phyloP scores from a whole-genome alignment of 2,888 invertebrate genomes.

The Trachelus tabidus region DNA sequence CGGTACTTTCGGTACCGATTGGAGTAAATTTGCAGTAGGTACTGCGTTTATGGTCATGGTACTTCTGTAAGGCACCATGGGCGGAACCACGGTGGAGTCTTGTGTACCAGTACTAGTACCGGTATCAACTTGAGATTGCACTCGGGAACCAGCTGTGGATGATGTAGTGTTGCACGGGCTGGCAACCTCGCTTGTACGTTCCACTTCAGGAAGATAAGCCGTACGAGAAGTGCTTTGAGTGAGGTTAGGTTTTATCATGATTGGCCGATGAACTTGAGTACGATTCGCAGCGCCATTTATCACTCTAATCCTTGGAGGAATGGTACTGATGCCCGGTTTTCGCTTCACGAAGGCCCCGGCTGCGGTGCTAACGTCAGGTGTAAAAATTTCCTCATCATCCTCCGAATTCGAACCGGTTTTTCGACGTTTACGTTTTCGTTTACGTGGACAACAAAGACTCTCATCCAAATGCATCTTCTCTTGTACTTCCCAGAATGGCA shows the following conservation, averaged over 20 bases:
- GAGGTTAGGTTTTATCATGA: background rate
- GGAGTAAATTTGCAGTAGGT: constrained; percentile 43
- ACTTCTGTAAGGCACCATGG: constrained; percentile 20
- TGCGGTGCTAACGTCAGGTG: constrained; percentile 4
- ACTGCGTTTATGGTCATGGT: constrained; percentile 41
- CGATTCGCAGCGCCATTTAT: background rate
- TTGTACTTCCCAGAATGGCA: constrained; percentile 46
- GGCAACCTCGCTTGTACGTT: background rate
- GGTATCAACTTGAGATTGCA: background rate
- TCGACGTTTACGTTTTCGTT: constrained; percentile 51
- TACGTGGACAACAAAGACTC: constrained; percentile 55
- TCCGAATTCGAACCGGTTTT: constrained; percentile 48
- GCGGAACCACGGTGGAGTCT: background rate
- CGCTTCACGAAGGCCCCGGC: background rate
- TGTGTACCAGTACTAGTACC: background rate
- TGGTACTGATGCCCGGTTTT: background rate
- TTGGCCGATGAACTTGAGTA: background rate
- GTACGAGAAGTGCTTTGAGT: background rate
- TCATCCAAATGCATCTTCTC: constrained; percentile 59
- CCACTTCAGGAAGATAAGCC: background rate
- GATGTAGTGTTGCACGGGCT: constrained; percentile 24
- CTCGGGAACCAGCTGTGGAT: background rate
- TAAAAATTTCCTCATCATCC: constrained; percentile 47
- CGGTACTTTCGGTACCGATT: constrained; percentile 15
- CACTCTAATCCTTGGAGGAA: background rate